phyloP scores from a whole-genome alignment of 2,797 vertebrate genomes.

The Arnoldichthys spilopterus region DNA sequence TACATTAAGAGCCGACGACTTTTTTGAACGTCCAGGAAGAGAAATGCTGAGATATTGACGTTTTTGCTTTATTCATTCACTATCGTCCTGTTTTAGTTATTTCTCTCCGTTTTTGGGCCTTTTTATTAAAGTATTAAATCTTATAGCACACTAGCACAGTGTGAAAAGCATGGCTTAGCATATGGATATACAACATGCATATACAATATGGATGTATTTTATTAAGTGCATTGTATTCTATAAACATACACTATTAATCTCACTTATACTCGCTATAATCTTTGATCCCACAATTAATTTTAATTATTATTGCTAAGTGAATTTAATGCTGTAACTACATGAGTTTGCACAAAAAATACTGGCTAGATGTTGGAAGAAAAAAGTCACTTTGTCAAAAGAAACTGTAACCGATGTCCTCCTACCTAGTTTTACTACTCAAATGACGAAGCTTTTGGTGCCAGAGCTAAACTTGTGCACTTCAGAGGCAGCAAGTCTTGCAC shows the following conservation, averaged over 20 bases:
- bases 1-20: background rate
- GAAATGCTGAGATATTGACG: background rate
- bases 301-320: background rate
- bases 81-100: background rate
- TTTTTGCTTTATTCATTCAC: background rate
- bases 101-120: background rate
- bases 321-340: too few species aligned
- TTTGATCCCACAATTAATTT: too few species aligned
- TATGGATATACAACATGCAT: background rate
- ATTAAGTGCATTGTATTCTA: background rate
- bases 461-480: constrained; percentile 23
- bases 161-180: background rate
- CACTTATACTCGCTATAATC: too few species aligned
- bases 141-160: background rate
- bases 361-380: background rate
- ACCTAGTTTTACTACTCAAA: constrained; percentile 2
- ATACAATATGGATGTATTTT: too few species aligned
- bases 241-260: too few species aligned
- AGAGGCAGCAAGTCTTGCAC: constrained; percentile 28
- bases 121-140: background rate
- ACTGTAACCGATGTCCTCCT: background rate
- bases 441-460: constrained; percentile 22
- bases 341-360: background rate
- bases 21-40: background rate
- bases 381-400: background rate